These are phyloP conservation scores for Rhynchotus rufescens DNA, from an alignment of 2,797 vertebrate species.

Conservation along the genomic window DNA sequence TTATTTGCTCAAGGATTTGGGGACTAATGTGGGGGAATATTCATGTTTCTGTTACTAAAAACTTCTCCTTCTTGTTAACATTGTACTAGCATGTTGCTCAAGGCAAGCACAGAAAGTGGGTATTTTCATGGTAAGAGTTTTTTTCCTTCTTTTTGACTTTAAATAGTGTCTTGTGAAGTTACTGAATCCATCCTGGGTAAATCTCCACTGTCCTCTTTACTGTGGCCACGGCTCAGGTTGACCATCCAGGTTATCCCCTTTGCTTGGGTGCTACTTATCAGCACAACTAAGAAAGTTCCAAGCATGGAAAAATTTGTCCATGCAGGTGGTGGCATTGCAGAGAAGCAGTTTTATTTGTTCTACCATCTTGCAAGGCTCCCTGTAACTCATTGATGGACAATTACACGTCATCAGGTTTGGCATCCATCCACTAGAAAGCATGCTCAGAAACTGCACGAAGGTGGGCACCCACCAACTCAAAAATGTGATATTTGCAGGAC, in stretches of 20 bases:
- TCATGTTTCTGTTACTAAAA: background rate
- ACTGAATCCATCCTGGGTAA: background rate
- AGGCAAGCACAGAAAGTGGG: background rate
- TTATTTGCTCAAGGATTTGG: constrained; percentile 41
- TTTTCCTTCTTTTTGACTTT: background rate
- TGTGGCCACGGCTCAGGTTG: background rate
- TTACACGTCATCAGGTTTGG: fast-evolving
- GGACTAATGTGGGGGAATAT: constrained; percentile 10
- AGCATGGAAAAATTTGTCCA: background rate
- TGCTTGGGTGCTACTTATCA: background rate
- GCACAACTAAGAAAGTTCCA: background rate
- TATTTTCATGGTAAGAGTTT: background rate
- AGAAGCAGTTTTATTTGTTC: background rate
- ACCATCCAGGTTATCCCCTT: background rate
- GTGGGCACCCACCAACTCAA: background rate
- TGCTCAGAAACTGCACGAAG: background rate
- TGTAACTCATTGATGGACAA: fast-evolving
- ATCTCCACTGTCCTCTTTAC: background rate
- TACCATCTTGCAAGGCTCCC: background rate
- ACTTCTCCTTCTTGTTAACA: background rate
- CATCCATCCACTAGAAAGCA: background rate
- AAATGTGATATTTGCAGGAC: background rate
- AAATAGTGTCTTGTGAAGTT: background rate
- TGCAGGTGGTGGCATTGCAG: background rate
- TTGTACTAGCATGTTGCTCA: background rate